Base-by-base conservation (phyloP, 1,140 invertebrate genomes). In the Scaptomyza pallida region DNA sequence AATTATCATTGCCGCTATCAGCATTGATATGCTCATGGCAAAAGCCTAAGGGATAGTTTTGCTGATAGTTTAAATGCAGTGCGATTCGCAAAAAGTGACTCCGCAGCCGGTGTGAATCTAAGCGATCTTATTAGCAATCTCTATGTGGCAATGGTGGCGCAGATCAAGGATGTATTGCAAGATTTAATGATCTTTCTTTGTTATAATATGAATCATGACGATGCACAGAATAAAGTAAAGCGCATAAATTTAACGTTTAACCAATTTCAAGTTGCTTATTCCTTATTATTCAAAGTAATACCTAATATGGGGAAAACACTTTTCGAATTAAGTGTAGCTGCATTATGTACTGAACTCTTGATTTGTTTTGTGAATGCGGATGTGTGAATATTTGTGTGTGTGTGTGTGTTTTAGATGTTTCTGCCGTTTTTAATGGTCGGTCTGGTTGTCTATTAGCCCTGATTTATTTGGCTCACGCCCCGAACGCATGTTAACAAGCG, bases 101-200 rank as follows among this genome's bases (percentile, higher is more conserved):
- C 93, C 17, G 92, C 57, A 92, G 64, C 71, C 6, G 75, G 81
- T 0, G 30, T 79, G 0, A 90, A 94, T 78, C 90, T 95, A 1
- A 93, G 93, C 75, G 97, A 98, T 50, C 93, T 97, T 16, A 93
- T 98, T 2, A 94, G 94, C 43, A 95, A 95, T 6, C 93, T 98
- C 12, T 95, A 97, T 76, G 93, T 96, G 43, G 94, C 96, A 30
- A 94, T 96, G 33, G 94, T 97, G 72, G 97, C 98, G 86, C 97
- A 97, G 93, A 93, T 98, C 30, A 98, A 98, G 92, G 96, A 96
- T 17, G 95, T 97, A n/a, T 91, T 98, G 3, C 93, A 96, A 78
- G 97, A 98, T 92, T 92, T 98, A 64, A 94, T 96, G 92, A 96
- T 97, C 88, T 99, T 99, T 88, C 93, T 98, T n/a, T n/a, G n/a